Evolutionary conservation across 2,888 invertebrate genomes (phyloP).

Genomic region (Papilio elwesi): DNA sequence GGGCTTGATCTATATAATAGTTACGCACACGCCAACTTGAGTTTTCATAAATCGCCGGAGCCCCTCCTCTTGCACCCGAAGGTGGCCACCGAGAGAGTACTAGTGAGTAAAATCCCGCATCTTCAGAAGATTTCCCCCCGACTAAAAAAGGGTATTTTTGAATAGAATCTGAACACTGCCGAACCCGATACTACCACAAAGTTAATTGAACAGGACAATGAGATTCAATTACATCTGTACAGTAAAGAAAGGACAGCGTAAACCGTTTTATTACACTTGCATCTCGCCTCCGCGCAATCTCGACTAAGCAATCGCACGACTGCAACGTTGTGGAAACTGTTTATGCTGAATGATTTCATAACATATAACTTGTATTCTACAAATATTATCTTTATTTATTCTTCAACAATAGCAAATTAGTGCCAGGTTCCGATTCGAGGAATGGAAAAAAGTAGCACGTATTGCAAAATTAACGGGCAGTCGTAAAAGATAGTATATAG

Average conservation of each 20-base stretch:
- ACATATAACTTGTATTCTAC: not conserved
- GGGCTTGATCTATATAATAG: no score
- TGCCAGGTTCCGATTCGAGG: not conserved
- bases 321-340: conserved; percentile 2
- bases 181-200: no score
- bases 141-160: no score
- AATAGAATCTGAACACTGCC: no score
- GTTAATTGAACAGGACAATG: no score
- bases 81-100: no score
- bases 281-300: conserved; percentile 9
- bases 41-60: no score
- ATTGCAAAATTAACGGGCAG: not conserved
- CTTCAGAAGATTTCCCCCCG: no score
- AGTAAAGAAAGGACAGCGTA: not conserved
- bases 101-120: no score
- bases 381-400: conserved; percentile 17
- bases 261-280: conserved; percentile 8
- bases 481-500: not conserved
- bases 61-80: no score
- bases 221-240: not conserved
- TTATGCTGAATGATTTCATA: conserved; percentile 12
- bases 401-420: not conserved
- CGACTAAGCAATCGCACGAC: conserved; percentile 10
- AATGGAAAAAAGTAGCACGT: not conserved
- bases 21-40: no score